phyloP scores from a whole-genome alignment of 2,888 invertebrate species.

The Gymnosoma rotundatum region DNA sequence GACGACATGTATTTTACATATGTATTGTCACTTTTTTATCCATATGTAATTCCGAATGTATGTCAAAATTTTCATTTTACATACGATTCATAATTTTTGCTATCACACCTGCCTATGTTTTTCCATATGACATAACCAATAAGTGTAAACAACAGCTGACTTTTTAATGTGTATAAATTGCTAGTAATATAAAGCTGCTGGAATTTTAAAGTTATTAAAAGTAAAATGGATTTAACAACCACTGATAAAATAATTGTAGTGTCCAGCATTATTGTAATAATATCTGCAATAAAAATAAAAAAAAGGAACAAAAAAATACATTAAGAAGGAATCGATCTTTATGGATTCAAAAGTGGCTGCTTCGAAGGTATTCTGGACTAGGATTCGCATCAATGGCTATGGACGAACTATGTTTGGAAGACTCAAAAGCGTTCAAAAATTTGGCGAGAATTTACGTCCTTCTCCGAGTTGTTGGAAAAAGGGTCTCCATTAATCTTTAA shows the following conservation, averaged over 20 bases:
- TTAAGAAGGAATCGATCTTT: too few species aligned
- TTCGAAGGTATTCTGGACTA: too few species aligned
- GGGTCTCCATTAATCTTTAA: too few species aligned
- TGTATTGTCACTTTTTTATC: too few species aligned
- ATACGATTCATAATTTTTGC: neutral
- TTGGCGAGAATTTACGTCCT: constrained; percentile 6
- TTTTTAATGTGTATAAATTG: constrained; percentile 12
- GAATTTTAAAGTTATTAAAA: too few species aligned
- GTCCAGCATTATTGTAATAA: constrained; percentile 17
- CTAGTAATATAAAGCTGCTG: neutral
- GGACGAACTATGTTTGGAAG: too few species aligned
- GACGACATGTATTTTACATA: neutral
- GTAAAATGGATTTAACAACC: too few species aligned
- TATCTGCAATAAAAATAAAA: constrained; percentile 1
- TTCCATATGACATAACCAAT: neutral
- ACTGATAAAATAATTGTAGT: too few species aligned
- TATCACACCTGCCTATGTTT: too few species aligned
- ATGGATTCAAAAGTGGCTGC: too few species aligned
- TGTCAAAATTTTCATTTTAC: constrained; percentile 2
- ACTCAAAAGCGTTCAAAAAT: constrained; percentile 18
- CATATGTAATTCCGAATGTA: constrained; percentile 10
- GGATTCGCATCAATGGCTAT: too few species aligned
- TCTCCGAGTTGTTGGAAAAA: constrained; percentile 25
- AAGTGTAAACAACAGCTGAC: constrained; percentile 1
- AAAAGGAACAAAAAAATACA: too few species aligned